These are phyloP conservation scores for Bellardia bayeri DNA, from an alignment of 2,888 invertebrate species.

Conservation along the genomic window DNA sequence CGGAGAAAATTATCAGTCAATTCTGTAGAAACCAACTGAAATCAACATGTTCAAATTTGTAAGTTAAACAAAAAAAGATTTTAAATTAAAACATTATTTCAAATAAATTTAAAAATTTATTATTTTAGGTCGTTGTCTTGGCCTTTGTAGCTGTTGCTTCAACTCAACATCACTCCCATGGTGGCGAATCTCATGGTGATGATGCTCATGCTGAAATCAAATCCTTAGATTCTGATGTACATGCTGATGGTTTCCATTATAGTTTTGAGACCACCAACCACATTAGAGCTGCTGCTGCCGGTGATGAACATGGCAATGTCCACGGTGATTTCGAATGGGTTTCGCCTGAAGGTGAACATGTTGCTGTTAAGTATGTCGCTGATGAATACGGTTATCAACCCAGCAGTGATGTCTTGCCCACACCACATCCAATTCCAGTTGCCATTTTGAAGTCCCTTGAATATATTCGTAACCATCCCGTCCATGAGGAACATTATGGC, in stretches of 20 bases:
- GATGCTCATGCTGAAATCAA: slow-evolving; percentile 75
- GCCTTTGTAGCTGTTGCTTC: slow-evolving; percentile 52
- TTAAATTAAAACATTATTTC: no score
- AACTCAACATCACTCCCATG: slow-evolving; percentile 32
- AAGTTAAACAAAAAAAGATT: no score
- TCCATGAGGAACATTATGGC: slow-evolving; percentile 23
- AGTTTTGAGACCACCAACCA: slow-evolving; percentile 77
- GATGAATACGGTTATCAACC: no score
- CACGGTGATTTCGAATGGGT: slow-evolving; percentile 78
- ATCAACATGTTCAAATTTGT: no score
- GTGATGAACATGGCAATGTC: slow-evolving; percentile 79
- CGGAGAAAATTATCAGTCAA: slow-evolving; percentile 22
- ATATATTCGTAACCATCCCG: slow-evolving; percentile 84
- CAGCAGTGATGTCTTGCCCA: no score
- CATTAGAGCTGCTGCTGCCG: slow-evolving; percentile 75
- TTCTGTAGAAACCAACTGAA: no score
- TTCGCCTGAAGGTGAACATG: slow-evolving; percentile 79
- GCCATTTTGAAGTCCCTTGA: slow-evolving; percentile 81
- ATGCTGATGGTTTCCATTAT: slow-evolving; percentile 78
- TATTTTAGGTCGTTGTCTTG: slow-evolving; percentile 37
- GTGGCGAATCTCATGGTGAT: slow-evolving; percentile 36
- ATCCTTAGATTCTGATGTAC: slow-evolving; percentile 74
- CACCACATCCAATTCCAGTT: no score
- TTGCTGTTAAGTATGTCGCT: slow-evolving; percentile 78
- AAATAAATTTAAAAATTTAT: background rate